Conservation (phyloP, 1,140 invertebrate genomes). For the Cydia splendana region DNA sequence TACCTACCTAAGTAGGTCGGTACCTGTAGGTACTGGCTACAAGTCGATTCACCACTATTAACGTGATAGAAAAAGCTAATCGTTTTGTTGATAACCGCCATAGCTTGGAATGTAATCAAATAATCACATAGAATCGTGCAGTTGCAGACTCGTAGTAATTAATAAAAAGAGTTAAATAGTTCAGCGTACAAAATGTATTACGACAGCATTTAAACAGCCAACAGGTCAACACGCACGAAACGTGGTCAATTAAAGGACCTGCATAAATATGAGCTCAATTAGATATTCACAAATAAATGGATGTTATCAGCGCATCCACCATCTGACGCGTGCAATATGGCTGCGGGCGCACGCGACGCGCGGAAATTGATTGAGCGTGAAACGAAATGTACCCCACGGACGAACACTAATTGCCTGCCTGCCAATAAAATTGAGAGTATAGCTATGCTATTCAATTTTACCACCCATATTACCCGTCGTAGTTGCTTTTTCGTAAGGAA, state of each 20-base stretch:
- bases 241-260: constrained; percentile 4
- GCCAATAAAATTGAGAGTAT: constrained; percentile 64
- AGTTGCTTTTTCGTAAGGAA: neutral
- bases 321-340: constrained; percentile 79
- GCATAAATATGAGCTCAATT: constrained; percentile 38
- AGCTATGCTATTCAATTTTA: constrained; percentile 54
- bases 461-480: constrained; percentile 34
- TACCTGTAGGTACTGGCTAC: too few relatives aligned
- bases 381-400: constrained; percentile 76
- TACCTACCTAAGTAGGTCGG: neutral
- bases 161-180: neutral
- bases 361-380: constrained; percentile 78
- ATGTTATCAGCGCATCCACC: constrained; percentile 64
- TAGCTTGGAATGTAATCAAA: too few relatives aligned
- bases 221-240: neutral
- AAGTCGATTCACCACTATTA: too few relatives aligned
- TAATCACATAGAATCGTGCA: neutral
- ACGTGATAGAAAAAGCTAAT: neutral
- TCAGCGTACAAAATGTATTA: neutral
- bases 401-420: constrained; percentile 63
- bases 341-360: constrained; percentile 66
- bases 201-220: constrained; percentile 9
- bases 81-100: neutral
- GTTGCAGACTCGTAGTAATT: neutral
- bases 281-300: constrained; percentile 60